phyloP scores from a whole-genome alignment of 2,797 vertebrate species.

The Diplodus sargus region DNA sequence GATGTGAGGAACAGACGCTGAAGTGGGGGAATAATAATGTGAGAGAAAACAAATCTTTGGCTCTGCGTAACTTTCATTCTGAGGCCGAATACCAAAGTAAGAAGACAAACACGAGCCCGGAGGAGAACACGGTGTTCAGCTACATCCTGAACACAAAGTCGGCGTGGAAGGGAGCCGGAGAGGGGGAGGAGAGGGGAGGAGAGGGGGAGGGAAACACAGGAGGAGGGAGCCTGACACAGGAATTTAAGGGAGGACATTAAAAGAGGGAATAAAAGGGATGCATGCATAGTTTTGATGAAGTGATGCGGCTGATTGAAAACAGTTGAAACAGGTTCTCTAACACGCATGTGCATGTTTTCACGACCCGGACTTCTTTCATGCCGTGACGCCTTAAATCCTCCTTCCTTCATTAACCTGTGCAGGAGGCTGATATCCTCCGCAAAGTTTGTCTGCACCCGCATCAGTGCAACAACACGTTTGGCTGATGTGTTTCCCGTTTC shows the following conservation, averaged over 20 bases:
- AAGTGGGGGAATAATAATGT: constrained; percentile 37
- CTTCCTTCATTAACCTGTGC: no score
- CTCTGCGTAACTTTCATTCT: constrained; percentile 43
- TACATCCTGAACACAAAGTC: constrained; percentile 61
- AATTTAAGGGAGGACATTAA: constrained; percentile 56
- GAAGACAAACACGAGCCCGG: constrained; percentile 71
- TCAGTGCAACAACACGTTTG: no score
- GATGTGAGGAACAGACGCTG: constrained; percentile 47
- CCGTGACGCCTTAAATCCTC: no score
- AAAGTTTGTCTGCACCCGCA: no score
- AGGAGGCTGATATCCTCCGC: no score
- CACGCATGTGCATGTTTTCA: no score
- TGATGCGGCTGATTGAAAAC: constrained; percentile 32
- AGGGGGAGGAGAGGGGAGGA: not conserved
- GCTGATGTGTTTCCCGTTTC: no score
- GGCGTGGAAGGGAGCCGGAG: constrained; percentile 35
- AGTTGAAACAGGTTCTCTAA: not conserved
- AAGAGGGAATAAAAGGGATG: constrained; percentile 45
- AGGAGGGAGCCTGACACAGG: constrained; percentile 50
- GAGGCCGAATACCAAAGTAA: constrained; percentile 63
- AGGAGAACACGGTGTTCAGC: constrained; percentile 76
- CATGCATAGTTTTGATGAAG: constrained; percentile 33
- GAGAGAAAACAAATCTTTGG: constrained; percentile 67
- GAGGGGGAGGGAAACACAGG: constrained; percentile 35
- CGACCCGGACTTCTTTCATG: no score